Evolutionary conservation across 2,113 vertebrate genomes (phyloP).

Genomic region (Ptilonorhynchus violaceus): DNA sequence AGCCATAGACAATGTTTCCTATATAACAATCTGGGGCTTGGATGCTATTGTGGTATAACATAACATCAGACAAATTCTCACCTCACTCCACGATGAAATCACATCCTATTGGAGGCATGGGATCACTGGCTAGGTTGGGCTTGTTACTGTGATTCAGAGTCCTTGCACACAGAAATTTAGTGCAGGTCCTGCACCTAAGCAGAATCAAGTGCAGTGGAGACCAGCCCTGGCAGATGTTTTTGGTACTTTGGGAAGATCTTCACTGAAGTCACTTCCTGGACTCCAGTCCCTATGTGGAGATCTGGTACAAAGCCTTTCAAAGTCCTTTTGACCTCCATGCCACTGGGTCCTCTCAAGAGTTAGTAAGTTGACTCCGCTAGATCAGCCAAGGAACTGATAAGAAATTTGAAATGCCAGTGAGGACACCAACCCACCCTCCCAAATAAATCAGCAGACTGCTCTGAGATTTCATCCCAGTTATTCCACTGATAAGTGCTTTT

Average conservation of each 20-base stretch:
- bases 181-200: background rate
- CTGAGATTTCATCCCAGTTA: background rate
- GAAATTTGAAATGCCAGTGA: background rate
- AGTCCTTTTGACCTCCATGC: background rate
- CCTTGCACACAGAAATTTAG: background rate
- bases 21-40: background rate
- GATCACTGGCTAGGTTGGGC: background rate
- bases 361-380: background rate
- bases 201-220: background rate
- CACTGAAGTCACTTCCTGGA: background rate
- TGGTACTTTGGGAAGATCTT: background rate
- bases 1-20: background rate
- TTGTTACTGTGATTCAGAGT: background rate
- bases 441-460: background rate
- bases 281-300: background rate
- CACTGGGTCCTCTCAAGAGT: background rate
- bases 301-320: background rate
- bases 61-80: background rate
- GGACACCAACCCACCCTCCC: background rate
- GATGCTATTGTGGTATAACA: background rate
- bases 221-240: background rate
- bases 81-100: background rate
- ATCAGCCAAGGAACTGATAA: background rate
- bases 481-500: background rate
- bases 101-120: background rate